Evolutionary conservation across 2,888 invertebrate genomes (phyloP).

Genomic region (Xestia rhomboidea): DNA sequence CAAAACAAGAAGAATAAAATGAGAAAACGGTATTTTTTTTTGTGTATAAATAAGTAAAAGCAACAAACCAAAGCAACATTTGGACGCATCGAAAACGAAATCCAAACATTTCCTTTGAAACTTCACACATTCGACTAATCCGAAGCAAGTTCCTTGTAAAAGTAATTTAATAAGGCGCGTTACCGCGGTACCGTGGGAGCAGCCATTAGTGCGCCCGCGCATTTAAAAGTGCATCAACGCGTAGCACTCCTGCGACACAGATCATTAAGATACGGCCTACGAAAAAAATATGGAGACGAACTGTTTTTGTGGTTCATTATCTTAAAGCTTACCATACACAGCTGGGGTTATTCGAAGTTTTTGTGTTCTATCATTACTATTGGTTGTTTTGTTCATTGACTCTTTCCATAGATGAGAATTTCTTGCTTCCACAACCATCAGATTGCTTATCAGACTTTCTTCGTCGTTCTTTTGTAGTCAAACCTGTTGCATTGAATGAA

Average conservation of each 20-base stretch:
- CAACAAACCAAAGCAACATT: background rate
- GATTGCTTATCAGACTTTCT: slow-evolving; percentile 20
- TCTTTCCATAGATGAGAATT: slow-evolving; percentile 21
- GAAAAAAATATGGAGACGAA: slow-evolving; percentile 68
- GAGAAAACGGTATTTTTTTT: background rate
- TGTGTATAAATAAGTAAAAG: background rate
- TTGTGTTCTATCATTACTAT: slow-evolving; percentile 42
- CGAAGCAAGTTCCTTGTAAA: slow-evolving; percentile 65
- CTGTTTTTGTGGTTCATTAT: slow-evolving; percentile 64
- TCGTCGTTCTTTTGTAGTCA: slow-evolving; percentile 35
- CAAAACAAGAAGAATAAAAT: background rate
- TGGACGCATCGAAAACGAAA: slow-evolving; percentile 6
- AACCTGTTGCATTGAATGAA: slow-evolving; percentile 26
- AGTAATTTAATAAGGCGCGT: slow-evolving; percentile 71
- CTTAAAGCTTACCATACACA: slow-evolving; percentile 33
- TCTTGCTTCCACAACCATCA: slow-evolving; percentile 12
- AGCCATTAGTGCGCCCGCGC: slow-evolving; percentile 69
- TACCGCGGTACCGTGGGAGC: slow-evolving; percentile 77
- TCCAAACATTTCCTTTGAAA: slow-evolving; percentile 41
- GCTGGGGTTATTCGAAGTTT: slow-evolving; percentile 41
- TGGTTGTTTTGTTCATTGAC: slow-evolving; percentile 22
- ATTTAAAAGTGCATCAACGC: slow-evolving; percentile 83
- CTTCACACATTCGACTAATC: slow-evolving; percentile 54
- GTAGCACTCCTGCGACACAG: slow-evolving; percentile 65
- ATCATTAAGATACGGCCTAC: slow-evolving; percentile 73